phyloP scores from a whole-genome alignment of 2,888 invertebrate genomes.

The Heliconius aoede region DNA sequence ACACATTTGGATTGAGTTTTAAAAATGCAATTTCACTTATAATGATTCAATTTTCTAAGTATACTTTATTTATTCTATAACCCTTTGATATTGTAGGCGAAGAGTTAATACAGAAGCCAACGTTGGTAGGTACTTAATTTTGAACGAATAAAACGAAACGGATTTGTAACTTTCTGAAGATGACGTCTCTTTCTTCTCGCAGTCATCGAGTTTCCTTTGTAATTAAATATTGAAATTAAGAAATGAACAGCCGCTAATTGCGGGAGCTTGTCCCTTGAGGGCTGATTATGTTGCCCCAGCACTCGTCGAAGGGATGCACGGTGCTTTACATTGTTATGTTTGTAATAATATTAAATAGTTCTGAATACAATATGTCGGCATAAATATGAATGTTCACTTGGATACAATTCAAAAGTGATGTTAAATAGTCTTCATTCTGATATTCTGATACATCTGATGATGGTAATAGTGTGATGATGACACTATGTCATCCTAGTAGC shows the following conservation, averaged over 20 bases:
- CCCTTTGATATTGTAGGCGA: conserved; percentile 41
- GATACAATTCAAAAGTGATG: not conserved
- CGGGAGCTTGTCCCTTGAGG: conserved; percentile 83
- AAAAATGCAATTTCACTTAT: conserved; percentile 1
- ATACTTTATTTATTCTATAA: conserved; percentile 11
- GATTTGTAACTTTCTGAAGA: conserved; percentile 77
- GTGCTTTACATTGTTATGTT: conserved; percentile 76
- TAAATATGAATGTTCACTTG: not conserved
- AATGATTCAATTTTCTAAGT: not conserved
- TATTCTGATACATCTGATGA: conserved; percentile 4
- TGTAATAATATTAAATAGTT: conserved; percentile 47
- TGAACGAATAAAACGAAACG: conserved; percentile 76
- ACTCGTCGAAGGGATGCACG: conserved; percentile 74
- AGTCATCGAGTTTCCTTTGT: conserved; percentile 84
- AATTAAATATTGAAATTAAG: conserved; percentile 85
- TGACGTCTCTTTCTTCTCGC: conserved; percentile 80
- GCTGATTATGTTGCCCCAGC: conserved; percentile 78
- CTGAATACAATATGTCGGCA: conserved; percentile 13
- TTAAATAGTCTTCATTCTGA: no score
- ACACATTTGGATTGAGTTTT: not conserved
- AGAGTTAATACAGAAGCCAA: conserved; percentile 64
- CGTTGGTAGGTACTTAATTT: conserved; percentile 65
- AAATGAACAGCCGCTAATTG: conserved; percentile 85
- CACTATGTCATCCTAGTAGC: conserved; percentile 63
- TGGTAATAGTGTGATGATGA: conserved; percentile 35